phyloP scores from a whole-genome alignment of 1,140 invertebrate species.

The Drosophila seguyi region DNA sequence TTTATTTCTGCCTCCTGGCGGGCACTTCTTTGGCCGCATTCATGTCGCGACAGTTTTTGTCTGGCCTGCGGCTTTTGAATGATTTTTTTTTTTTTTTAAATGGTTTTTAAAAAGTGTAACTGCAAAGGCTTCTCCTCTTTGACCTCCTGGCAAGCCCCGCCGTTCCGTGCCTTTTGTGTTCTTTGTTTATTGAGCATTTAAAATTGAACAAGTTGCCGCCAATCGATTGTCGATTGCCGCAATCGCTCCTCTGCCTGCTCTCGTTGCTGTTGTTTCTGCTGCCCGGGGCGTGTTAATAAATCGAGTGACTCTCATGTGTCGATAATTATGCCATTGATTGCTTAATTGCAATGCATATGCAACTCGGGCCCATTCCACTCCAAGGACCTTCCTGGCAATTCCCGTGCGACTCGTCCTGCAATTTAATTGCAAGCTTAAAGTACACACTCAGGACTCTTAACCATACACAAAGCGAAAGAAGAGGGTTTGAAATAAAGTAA shows the following conservation, averaged over 20 bases:
- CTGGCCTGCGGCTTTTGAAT: slow-evolving; percentile 24
- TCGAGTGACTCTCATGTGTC: slow-evolving; percentile 80
- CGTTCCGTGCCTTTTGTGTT: slow-evolving; percentile 35
- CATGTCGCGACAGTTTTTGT: slow-evolving; percentile 51
- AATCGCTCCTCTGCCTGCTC: not conserved
- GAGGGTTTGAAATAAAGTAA: not conserved
- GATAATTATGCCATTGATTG: slow-evolving; percentile 82
- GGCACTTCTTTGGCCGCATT: slow-evolving; percentile 66
- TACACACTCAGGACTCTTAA: slow-evolving; percentile 51
- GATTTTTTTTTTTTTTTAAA: not conserved
- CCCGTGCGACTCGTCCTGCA: slow-evolving; percentile 41
- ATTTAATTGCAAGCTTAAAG: slow-evolving; percentile 68
- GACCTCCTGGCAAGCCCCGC: not conserved
- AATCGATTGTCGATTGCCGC: slow-evolving; percentile 50
- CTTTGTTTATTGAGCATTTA: slow-evolving; percentile 62
- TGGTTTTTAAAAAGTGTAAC: slow-evolving; percentile 6
- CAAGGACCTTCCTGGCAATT: not conserved
- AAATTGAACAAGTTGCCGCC: slow-evolving; percentile 71
- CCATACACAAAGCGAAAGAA: not conserved
- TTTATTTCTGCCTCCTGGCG: slow-evolving; percentile 3
- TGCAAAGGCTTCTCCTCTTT: slow-evolving; percentile 29
- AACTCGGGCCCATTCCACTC: slow-evolving; percentile 2
- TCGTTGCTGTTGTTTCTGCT: not conserved
- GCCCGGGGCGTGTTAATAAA: slow-evolving; percentile 75
- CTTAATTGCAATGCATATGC: slow-evolving; percentile 81